These are phyloP conservation scores for Polia nebulosa DNA, from an alignment of 2,888 invertebrate species.

Conservation along the genomic window DNA sequence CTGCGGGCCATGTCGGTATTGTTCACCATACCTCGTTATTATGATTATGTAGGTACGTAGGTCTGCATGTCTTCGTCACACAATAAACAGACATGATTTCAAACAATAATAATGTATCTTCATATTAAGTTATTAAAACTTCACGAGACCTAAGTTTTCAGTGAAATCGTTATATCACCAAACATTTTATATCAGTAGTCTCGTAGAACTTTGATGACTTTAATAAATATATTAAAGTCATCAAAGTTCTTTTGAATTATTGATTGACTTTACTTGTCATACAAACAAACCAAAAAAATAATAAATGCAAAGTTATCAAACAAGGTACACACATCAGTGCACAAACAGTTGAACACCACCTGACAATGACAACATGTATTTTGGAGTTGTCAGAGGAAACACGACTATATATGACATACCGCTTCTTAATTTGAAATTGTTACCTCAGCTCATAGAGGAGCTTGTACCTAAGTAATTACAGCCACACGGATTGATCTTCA, in stretches of 20 bases:
- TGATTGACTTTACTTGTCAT: background rate
- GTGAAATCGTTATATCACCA: too few species aligned
- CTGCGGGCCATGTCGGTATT: background rate
- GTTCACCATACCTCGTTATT: background rate
- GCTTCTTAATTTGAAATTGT: constrained; percentile 54
- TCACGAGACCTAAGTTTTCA: too few species aligned
- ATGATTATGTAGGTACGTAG: too few species aligned
- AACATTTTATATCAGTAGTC: too few species aligned
- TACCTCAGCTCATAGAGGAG: constrained; percentile 42
- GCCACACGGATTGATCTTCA: too few species aligned
- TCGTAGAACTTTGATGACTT: too few species aligned
- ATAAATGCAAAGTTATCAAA: constrained; percentile 1
- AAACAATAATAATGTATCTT: background rate
- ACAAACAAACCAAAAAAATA: background rate
- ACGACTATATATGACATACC: constrained; percentile 42
- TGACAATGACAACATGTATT: constrained; percentile 37
- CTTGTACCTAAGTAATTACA: too few species aligned
- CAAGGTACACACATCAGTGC: background rate
- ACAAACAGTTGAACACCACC: constrained; percentile 25
- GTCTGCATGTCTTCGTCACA: background rate
- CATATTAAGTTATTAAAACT: too few species aligned
- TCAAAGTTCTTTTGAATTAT: too few species aligned
- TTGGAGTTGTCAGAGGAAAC: constrained; percentile 54
- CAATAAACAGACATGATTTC: background rate
- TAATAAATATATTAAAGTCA: too few species aligned